phyloP scores from a whole-genome alignment of 2,888 invertebrate species.

The Rambutsinella grinnellia region DNA sequence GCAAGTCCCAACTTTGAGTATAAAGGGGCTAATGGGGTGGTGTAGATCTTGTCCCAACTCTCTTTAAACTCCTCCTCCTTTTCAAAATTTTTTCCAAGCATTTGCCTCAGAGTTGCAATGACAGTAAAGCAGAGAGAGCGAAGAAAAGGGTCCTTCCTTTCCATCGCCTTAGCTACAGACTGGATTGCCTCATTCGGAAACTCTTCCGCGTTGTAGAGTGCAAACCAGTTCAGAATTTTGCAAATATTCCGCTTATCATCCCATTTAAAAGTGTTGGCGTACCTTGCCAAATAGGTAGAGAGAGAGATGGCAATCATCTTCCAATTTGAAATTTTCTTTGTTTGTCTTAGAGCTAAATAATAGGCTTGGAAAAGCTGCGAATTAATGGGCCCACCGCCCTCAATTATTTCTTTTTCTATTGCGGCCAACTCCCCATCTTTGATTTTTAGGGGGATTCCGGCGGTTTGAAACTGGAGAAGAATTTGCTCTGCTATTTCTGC shows the following conservation, averaged over 20 bases:
- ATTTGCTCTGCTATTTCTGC: too few species aligned
- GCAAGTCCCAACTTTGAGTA: too few species aligned
- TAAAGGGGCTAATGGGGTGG: too few species aligned
- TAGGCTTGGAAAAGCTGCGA: too few species aligned
- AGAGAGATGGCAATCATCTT: neutral
- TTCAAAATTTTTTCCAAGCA: too few species aligned
- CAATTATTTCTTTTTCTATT: neutral
- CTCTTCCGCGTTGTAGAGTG: neutral
- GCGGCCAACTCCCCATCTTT: neutral
- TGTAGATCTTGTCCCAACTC: too few species aligned
- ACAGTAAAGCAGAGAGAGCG: neutral
- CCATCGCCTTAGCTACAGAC: neutral
- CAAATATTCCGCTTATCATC: neutral
- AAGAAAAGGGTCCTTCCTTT: neutral
- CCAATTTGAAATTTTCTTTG: neutral
- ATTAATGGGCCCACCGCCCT: neutral
- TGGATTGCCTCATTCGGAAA: neutral
- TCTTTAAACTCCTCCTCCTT: neutral
- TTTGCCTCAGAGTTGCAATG: neutral
- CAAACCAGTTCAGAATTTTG: neutral
- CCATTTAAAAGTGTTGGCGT: neutral
- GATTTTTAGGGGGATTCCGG: neutral
- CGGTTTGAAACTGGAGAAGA: too few species aligned
- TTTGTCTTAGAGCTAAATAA: neutral
- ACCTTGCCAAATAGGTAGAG: too few species aligned